Conservation (phyloP, 2,888 invertebrate genomes). For the Rhaphigaster nebulosa region DNA sequence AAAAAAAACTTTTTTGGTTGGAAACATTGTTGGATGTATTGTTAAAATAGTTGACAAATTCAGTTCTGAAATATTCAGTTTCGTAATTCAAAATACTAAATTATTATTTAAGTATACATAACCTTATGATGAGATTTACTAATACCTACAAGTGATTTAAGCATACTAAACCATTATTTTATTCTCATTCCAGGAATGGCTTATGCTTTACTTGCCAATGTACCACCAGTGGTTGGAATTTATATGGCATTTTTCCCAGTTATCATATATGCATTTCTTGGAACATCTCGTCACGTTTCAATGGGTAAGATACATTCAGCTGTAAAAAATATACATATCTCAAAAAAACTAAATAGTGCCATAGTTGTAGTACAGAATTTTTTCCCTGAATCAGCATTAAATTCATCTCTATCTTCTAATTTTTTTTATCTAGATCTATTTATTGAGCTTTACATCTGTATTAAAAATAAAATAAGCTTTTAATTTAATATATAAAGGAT, state of each 20-base stretch:
- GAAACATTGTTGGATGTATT: neutral
- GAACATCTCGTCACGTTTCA: constrained; percentile 78
- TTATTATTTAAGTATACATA: neutral
- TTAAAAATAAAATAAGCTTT: too few relatives aligned
- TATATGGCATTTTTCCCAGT: constrained; percentile 96
- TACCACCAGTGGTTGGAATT: constrained; percentile 81
- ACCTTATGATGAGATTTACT: neutral
- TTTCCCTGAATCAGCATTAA: too few relatives aligned
- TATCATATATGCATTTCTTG: constrained; percentile 78
- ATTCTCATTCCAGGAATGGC: constrained; percentile 77
- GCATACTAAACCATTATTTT: constrained; percentile 16
- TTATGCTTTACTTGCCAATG: constrained; percentile 81
- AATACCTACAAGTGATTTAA: neutral
- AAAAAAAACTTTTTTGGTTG: too few relatives aligned
- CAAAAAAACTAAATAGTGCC: too few relatives aligned
- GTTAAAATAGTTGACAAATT: too few relatives aligned
- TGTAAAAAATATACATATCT: neutral
- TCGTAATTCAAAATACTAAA: neutral
- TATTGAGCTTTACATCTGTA: too few relatives aligned
- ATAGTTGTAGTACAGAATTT: too few relatives aligned
- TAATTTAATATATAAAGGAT: too few relatives aligned
- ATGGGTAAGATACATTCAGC: constrained; percentile 71
- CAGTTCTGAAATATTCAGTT: neutral
- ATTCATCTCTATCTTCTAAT: too few relatives aligned
- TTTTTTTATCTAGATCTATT: too few relatives aligned